phyloP scores from a whole-genome alignment of 1,140 invertebrate genomes.

The Hirudo medicinalis region DNA sequence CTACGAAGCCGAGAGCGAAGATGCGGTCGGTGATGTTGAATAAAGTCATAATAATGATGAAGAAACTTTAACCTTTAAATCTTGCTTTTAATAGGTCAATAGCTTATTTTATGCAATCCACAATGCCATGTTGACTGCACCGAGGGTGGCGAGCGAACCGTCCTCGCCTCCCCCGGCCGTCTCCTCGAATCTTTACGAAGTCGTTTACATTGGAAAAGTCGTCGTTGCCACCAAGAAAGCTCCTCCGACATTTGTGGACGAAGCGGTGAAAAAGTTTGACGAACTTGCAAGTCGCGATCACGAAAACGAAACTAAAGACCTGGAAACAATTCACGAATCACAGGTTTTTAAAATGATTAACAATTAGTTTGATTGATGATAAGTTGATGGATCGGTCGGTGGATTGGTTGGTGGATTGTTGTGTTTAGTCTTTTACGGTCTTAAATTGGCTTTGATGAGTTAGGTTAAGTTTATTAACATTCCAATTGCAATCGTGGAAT shows the following conservation, averaged over 20 bases:
- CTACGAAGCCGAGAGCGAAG: neutral
- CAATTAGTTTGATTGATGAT: too few species aligned
- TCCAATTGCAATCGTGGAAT: too few species aligned
- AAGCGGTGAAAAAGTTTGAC: constrained; percentile 68
- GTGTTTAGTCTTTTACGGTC: too few species aligned
- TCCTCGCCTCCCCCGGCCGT: neutral
- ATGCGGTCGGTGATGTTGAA: neutral
- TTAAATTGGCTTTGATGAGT: too few species aligned
- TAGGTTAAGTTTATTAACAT: too few species aligned
- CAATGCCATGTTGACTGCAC: neutral
- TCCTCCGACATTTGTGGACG: constrained; percentile 73
- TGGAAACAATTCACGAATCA: too few species aligned
- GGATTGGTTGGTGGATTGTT: too few species aligned
- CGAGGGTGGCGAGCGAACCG: neutral
- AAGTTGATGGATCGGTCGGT: too few species aligned
- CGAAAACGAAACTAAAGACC: constrained; percentile 22
- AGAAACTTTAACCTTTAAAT: too few species aligned
- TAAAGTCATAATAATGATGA: neutral
- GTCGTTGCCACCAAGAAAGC: constrained; percentile 69
- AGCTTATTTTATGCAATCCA: constrained; percentile 8
- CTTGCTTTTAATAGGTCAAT: neutral
- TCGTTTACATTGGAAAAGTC: constrained; percentile 74
- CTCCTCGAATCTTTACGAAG: constrained; percentile 43
- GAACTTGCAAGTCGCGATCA: constrained; percentile 58
- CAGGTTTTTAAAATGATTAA: too few species aligned